phyloP scores from a whole-genome alignment of 2,888 invertebrate species.

The Branchellion lobata region DNA sequence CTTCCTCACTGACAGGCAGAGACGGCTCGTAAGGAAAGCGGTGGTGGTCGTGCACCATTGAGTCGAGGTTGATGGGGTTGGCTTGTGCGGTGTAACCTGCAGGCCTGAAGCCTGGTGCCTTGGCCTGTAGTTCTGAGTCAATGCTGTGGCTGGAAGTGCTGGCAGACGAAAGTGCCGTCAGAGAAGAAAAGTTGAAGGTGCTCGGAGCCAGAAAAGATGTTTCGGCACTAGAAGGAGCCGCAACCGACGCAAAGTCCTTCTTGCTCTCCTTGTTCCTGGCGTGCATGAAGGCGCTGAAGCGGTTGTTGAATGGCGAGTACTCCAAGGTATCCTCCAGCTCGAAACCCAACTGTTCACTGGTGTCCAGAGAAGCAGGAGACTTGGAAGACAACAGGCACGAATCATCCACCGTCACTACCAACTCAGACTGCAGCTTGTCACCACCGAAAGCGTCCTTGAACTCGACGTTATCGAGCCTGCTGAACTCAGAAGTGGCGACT shows the following conservation, averaged over 20 bases:
- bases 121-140: constrained; percentile 59
- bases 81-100: constrained; percentile 40
- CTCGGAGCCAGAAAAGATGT: not conserved
- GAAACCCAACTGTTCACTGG: no score
- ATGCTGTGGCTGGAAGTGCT: not conserved
- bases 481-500: no score
- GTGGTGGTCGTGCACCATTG: not conserved
- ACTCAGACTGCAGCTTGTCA: no score
- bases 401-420: no score
- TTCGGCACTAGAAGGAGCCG: constrained; percentile 12
- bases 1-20: not conserved
- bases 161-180: not conserved
- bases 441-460: no score
- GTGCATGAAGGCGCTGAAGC: constrained; percentile 22
- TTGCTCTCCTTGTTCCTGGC: constrained; percentile 33
- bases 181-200: not conserved
- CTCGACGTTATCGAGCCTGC: no score
- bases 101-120: constrained; percentile 62
- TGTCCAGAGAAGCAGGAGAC: no score
- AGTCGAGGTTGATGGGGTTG: not conserved
- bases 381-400: no score
- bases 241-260: constrained; percentile 38
- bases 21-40: not conserved
- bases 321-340: not conserved
- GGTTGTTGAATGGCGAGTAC: constrained; percentile 36